Conservation (phyloP, 2,113 vertebrate genomes). For the Dendrocopos noguchii region DNA sequence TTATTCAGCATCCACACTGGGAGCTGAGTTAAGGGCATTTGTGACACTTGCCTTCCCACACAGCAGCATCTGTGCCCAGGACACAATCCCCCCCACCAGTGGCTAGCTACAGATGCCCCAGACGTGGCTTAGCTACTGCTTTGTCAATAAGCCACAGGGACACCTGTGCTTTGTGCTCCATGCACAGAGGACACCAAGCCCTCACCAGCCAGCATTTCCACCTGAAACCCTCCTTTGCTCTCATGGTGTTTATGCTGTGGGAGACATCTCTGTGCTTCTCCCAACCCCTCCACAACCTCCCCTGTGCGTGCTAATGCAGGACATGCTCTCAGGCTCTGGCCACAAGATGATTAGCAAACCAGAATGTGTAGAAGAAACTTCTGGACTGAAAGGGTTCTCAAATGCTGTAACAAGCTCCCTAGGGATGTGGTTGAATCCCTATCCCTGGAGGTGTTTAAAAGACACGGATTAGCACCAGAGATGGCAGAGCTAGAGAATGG, state of each 20-base stretch:
- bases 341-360: rapidly evolving
- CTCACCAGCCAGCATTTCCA: background rate
- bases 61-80: background rate
- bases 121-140: background rate
- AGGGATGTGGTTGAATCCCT: too few species aligned
- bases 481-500: too few species aligned
- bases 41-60: background rate
- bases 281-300: background rate
- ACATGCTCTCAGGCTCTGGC: background rate
- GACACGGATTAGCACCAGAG: too few species aligned
- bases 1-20: background rate
- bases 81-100: background rate
- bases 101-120: background rate
- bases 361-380: too few species aligned
- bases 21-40: background rate
- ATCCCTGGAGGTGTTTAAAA: too few species aligned
- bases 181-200: background rate
- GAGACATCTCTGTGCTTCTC: background rate
- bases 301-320: background rate
- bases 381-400: too few species aligned
- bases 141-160: background rate
- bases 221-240: background rate
- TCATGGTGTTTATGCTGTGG: rapidly evolving
- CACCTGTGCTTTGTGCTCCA: background rate
- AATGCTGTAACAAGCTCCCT: too few species aligned